Percentiles rank a stretch among this genome's conserved stretches.
phyloP scores from a whole-genome alignment of 2,888 invertebrate species.

The Meiosimyza platycephala region DNA sequence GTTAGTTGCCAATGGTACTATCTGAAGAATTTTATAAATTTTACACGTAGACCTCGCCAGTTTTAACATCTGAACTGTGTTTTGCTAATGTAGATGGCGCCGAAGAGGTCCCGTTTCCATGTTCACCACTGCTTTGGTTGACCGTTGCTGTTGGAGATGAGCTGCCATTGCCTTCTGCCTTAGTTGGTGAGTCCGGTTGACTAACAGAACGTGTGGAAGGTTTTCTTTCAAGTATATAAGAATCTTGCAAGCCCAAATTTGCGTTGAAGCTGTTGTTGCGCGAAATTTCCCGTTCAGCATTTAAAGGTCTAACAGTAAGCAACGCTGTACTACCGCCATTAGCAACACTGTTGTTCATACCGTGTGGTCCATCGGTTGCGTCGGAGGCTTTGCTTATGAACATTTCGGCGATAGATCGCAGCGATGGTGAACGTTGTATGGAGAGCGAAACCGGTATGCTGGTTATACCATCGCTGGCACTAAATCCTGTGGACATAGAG shows the following conservation, averaged over 20 bases:
- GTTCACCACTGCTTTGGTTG: conserved; percentile 2
- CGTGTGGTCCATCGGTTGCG: conserved; percentile 15
- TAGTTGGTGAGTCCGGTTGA: conserved; percentile 29
- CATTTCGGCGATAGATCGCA: conserved; percentile 57
- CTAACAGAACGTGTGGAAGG: conserved; percentile 56
- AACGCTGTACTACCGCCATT: conserved; percentile 47
- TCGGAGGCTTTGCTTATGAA: conserved; percentile 11
- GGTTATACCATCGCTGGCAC: conserved; percentile 55
- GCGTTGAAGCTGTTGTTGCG: conserved; percentile 62
- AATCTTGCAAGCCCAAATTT: conserved; percentile 54
- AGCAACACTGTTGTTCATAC: conserved; percentile 32
- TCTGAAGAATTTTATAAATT: background rate
- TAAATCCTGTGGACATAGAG: conserved; percentile 54
- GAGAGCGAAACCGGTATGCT: conserved; percentile 62
- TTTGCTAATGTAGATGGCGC: conserved; percentile 65
- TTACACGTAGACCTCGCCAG: conserved; percentile 66
- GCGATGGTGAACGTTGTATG: conserved; percentile 58
- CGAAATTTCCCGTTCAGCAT: conserved; percentile 53
- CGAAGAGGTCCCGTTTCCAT: conserved; percentile 51
- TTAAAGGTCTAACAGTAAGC: conserved; percentile 58
- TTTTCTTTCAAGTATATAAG: conserved; percentile 54
- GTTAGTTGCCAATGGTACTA: no score
- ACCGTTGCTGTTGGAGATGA: conserved; percentile 22
- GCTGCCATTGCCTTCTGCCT: background rate
- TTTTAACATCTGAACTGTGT: conserved; percentile 62